These are phyloP conservation scores for Cryptus armator DNA, from an alignment of 2,888 invertebrate genomes.

Conservation along the genomic window DNA sequence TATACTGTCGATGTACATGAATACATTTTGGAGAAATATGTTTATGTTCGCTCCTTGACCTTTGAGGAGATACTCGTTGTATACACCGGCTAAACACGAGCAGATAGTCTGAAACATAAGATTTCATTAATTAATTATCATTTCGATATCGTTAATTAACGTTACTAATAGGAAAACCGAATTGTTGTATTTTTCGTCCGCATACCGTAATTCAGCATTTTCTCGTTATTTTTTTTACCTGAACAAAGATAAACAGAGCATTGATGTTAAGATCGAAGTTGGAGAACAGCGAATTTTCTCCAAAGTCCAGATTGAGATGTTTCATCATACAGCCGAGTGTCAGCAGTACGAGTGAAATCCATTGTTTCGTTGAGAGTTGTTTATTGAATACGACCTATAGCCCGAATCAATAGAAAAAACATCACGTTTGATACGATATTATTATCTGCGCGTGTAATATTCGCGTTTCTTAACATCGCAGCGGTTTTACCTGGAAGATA, in stretches of 20 bases:
- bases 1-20: slow-evolving; percentile 98
- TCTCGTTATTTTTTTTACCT: slow-evolving; percentile 80
- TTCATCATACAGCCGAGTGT: slow-evolving; percentile 97
- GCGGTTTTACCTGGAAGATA: slow-evolving; percentile 92
- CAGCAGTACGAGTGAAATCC: slow-evolving; percentile 94
- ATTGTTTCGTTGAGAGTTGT: slow-evolving; percentile 92
- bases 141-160: neutral
- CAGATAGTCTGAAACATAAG: slow-evolving; percentile 91
- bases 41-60: slow-evolving; percentile 93
- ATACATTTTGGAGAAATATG: slow-evolving; percentile 97
- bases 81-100: slow-evolving; percentile 97
- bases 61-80: slow-evolving; percentile 97
- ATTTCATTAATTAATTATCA: slow-evolving; percentile 16
- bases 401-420: slow-evolving; percentile 75
- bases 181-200: slow-evolving; percentile 16
- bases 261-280: slow-evolving; percentile 80
- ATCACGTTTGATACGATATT: slow-evolving; percentile 37
- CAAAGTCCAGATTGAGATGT: slow-evolving; percentile 88
- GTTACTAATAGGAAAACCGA: neutral
- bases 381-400: slow-evolving; percentile 94
- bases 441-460: neutral
- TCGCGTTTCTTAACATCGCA: neutral
- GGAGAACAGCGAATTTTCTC: slow-evolving; percentile 80
- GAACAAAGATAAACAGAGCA: slow-evolving; percentile 84
- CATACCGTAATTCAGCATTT: neutral